A percentile compares a stretch with the other conserved stretches of the same genome.
These are phyloP conservation scores for Oreochromis aureus DNA, from an alignment of 2,113 vertebrate genomes.

Conservation along the genomic window DNA sequence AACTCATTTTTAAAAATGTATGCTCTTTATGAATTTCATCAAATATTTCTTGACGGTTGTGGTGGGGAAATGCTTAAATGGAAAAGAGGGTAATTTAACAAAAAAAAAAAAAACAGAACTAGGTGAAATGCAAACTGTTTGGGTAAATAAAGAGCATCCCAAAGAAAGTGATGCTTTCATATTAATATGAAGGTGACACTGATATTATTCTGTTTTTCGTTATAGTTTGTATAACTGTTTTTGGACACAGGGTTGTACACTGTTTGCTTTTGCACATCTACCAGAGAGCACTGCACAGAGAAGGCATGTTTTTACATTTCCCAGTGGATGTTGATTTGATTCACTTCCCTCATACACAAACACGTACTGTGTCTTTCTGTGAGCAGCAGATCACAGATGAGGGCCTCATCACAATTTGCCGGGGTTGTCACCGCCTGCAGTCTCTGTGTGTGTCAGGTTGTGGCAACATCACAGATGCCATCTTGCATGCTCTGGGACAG, in stretches of 20 bases:
- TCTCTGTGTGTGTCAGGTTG: conserved; percentile 97
- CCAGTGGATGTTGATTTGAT: background rate
- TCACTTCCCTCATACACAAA: background rate
- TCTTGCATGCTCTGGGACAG: conserved; percentile 93
- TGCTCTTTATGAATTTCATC: background rate
- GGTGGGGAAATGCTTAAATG: background rate
- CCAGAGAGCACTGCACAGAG: background rate
- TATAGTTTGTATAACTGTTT: background rate
- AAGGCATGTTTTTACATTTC: background rate
- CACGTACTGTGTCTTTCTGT: background rate
- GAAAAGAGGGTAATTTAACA: background rate
- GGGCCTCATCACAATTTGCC: conserved; percentile 96
- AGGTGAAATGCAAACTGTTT: background rate
- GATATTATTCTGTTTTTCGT: background rate
- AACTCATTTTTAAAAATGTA: background rate
- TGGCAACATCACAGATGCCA: conserved; percentile 95
- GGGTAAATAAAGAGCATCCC: background rate
- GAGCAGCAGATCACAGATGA: conserved; percentile 98
- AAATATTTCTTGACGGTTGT: background rate
- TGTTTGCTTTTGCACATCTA: background rate
- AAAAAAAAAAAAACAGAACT: background rate
- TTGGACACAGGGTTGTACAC: background rate
- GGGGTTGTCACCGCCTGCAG: conserved; percentile 94
- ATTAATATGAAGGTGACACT: background rate
- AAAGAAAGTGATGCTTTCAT: background rate